Percentiles rank a stretch among this genome's conserved stretches.
phyloP scores from a whole-genome alignment of 2,797 vertebrate species.

The Enteromius paludinosus region DNA sequence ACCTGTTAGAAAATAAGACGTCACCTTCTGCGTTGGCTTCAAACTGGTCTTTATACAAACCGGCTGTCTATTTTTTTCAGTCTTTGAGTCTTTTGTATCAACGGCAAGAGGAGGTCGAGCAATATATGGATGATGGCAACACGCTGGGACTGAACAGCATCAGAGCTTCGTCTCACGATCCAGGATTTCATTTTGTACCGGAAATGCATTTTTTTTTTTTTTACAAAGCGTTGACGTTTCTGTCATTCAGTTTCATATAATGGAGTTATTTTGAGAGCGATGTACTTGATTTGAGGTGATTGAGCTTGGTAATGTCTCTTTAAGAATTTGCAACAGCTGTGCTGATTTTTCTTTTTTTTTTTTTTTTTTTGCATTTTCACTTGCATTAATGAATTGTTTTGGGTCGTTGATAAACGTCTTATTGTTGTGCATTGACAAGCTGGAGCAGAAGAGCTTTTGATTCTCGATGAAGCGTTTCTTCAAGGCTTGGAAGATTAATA shows the following conservation, averaged over 20 bases:
- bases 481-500: too few species aligned
- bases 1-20: conserved; percentile 61
- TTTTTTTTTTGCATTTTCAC: background rate
- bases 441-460: background rate
- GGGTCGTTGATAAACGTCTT: background rate
- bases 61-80: conserved; percentile 32
- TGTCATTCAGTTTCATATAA: background rate
- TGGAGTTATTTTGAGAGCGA: background rate
- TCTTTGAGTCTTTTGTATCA: conserved; percentile 22
- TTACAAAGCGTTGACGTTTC: background rate
- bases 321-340: conserved; percentile 13
- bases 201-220: background rate
- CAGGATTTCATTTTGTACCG: conserved; percentile 2
- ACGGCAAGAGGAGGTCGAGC: background rate
- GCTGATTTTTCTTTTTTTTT: too few species aligned
- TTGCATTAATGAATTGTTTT: background rate
- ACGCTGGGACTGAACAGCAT: background rate
- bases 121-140: conserved; percentile 6
- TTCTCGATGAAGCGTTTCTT: background rate
- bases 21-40: conserved; percentile 63
- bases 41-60: conserved; percentile 27
- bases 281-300: background rate
- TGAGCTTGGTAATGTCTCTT: conserved; percentile 12
- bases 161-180: background rate
- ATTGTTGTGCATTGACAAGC: background rate